Percentiles rank a stretch among this genome's conserved stretches.
Conservation (phyloP, 2,113 vertebrate species). For the Pelmatolapia mariae region DNA sequence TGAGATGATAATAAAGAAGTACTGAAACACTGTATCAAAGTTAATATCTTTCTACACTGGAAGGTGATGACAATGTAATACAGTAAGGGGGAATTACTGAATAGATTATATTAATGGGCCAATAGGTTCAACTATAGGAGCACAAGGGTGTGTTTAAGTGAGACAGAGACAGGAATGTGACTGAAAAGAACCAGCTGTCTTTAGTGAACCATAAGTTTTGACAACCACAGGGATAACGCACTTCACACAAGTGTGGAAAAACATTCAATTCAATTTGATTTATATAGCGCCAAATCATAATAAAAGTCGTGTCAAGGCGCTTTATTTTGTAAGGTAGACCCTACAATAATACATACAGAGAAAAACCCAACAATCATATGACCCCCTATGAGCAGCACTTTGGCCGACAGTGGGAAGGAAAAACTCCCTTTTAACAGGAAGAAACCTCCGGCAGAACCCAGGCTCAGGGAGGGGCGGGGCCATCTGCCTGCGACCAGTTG, state of each 20-base stretch:
- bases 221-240: not conserved
- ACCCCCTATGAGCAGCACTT: too few species aligned
- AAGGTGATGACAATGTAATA: not conserved
- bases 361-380: too few species aligned
- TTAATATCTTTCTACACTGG: not conserved
- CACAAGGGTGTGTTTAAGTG: not conserved
- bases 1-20: not conserved
- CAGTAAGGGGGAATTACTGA: not conserved
- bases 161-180: not conserved
- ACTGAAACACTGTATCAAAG: not conserved
- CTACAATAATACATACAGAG: too few species aligned
- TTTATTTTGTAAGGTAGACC: too few species aligned
- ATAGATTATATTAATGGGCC: not conserved
- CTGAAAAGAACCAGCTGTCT: not conserved
- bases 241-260: not conserved
- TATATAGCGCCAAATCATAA: accelerated
- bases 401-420: too few species aligned
- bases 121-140: not conserved
- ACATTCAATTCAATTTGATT: not conserved
- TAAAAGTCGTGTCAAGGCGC: accelerated
- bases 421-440: too few species aligned
- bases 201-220: not conserved
- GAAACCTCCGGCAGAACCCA: too few species aligned
- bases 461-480: too few species aligned
- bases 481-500: too few species aligned